Evolutionary conservation across 1,140 invertebrate genomes (phyloP).

Genomic region (Halesus radiatus): DNA sequence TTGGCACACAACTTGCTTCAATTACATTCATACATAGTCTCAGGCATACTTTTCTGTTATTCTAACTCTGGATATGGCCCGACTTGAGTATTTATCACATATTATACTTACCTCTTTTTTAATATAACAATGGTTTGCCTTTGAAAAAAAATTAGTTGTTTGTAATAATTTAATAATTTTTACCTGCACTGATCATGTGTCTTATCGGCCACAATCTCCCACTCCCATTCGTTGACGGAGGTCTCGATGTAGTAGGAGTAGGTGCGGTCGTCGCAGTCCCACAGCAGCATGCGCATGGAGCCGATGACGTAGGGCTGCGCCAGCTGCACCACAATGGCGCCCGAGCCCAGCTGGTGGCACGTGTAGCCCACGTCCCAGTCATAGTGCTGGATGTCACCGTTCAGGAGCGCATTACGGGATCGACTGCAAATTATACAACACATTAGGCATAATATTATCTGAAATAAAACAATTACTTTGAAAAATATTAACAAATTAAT

Average conservation of each 20-base stretch:
- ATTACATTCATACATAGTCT: no score
- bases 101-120: no score
- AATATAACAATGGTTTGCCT: no score
- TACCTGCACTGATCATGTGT: slow-evolving; percentile 79
- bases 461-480: no score
- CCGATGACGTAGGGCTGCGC: slow-evolving; percentile 96
- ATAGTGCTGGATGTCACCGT: slow-evolving; percentile 94
- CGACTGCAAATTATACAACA: slow-evolving; percentile 73
- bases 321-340: slow-evolving; percentile 94
- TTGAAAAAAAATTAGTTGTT: no score
- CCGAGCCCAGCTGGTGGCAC: slow-evolving; percentile 97
- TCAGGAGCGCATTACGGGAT: slow-evolving; percentile 93
- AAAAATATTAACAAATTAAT: no score
- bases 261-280: slow-evolving; percentile 97
- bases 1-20: no score
- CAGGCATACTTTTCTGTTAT: no score
- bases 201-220: slow-evolving; percentile 88
- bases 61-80: no score
- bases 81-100: no score
- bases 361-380: slow-evolving; percentile 99
- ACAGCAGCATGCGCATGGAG: slow-evolving; percentile 92
- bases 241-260: slow-evolving; percentile 98
- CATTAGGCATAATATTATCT: neutral
- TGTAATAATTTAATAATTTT: neutral
- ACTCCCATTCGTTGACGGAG: slow-evolving; percentile 91